A percentile compares a stretch with the other conserved stretches of the same genome.
Conservation (phyloP, 2,797 vertebrate species). For the Megaceryle alcyon region DNA sequence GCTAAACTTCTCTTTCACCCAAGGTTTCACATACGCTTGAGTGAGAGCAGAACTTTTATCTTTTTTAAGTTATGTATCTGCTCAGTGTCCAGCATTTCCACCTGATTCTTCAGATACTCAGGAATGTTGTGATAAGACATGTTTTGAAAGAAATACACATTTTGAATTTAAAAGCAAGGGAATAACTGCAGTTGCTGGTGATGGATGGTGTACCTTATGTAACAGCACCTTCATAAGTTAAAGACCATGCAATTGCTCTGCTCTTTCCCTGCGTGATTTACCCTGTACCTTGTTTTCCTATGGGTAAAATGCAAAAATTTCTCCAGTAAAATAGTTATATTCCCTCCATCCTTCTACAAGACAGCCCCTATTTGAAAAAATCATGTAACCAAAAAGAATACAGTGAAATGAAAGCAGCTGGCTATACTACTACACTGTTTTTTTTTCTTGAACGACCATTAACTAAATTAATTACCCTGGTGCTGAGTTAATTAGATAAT, state of each 20-base stretch:
- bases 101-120: neutral
- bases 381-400: neutral
- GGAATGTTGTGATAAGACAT: neutral
- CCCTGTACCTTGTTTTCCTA: neutral
- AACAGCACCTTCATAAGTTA: neutral
- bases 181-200: neutral
- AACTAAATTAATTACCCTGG: conserved; percentile 71
- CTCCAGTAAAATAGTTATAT: conserved; percentile 16
- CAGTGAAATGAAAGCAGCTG: conserved; percentile 31
- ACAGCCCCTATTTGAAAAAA: conserved; percentile 16
- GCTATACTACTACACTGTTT: neutral
- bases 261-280: conserved; percentile 2
- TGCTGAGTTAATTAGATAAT: conserved; percentile 73
- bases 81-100: neutral
- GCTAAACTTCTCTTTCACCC: neutral
- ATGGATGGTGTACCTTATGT: neutral
- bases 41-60: neutral
- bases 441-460: conserved; percentile 36
- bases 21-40: neutral
- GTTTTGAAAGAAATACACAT: neutral
- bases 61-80: neutral
- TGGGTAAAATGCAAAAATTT: conserved; percentile 9
- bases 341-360: neutral
- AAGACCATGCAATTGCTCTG: neutral
- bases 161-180: conserved; percentile 30